These are phyloP conservation scores for Drosophila stalkeri DNA, from an alignment of 2,888 invertebrate species.

Conservation along the genomic window DNA sequence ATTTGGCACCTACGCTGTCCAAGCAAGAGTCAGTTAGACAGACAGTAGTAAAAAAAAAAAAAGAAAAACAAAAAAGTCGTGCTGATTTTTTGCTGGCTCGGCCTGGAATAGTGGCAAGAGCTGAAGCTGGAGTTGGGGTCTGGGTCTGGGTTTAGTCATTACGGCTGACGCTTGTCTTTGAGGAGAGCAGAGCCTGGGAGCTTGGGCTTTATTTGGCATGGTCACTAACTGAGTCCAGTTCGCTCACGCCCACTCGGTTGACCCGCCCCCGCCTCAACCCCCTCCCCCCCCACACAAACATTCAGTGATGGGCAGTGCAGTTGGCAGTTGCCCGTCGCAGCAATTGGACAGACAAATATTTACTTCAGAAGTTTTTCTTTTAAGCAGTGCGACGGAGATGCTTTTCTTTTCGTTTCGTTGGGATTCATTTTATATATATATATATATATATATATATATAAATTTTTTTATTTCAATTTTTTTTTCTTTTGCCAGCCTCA, in stretches of 20 bases:
- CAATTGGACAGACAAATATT: slow-evolving; percentile 83
- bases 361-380: slow-evolving; percentile 82
- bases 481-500: slow-evolving; percentile 16
- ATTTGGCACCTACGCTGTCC: slow-evolving; percentile 42
- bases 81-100: neutral
- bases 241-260: slow-evolving; percentile 10
- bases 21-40: slow-evolving; percentile 13
- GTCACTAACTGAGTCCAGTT: slow-evolving; percentile 42
- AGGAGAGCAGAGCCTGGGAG: neutral
- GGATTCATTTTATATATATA: slow-evolving; percentile 18
- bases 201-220: slow-evolving; percentile 31
- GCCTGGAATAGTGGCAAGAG: neutral
- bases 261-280: slow-evolving; percentile 3
- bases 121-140: neutral
- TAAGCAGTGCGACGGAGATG: slow-evolving; percentile 67
- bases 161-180: slow-evolving; percentile 31
- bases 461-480: slow-evolving; percentile 10
- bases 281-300: no score
- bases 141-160: slow-evolving; percentile 38
- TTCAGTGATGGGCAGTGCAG: slow-evolving; percentile 56
- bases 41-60: slow-evolving; percentile 10
- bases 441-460: slow-evolving; percentile 11
- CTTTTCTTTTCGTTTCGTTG: slow-evolving; percentile 40
- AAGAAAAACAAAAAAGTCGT: slow-evolving; percentile 4
- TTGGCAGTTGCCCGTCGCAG: slow-evolving; percentile 72